Conservation (phyloP, 2,888 invertebrate genomes). For the Drosophila nr. fundita region DNA sequence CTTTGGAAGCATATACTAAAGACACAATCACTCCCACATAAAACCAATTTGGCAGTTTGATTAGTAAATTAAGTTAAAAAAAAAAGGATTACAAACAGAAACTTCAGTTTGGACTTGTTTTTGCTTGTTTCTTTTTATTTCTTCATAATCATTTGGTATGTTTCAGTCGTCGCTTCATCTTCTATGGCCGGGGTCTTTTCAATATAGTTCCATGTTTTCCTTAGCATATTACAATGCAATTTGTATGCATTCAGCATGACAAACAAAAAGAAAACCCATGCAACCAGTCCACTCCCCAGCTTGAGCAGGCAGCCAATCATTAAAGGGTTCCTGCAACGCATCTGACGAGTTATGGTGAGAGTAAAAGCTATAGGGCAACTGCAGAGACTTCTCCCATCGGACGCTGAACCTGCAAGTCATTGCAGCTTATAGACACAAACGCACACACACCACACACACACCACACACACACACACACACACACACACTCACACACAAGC, state of each 20-base stretch:
- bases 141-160: slow-evolving; percentile 7
- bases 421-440: slow-evolving; percentile 26
- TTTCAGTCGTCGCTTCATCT: slow-evolving; percentile 36
- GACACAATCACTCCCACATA: background rate
- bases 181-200: slow-evolving; percentile 36
- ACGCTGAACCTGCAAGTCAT: slow-evolving; percentile 61
- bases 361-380: slow-evolving; percentile 4
- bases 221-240: slow-evolving; percentile 79
- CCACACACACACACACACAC: slow-evolving; percentile 1
- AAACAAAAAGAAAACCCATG: slow-evolving; percentile 57
- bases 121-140: background rate
- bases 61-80: background rate
- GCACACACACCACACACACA: background rate
- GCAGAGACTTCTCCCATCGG: slow-evolving; percentile 37
- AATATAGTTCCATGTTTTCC: slow-evolving; percentile 70
- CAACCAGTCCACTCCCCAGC: slow-evolving; percentile 23
- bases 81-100: background rate
- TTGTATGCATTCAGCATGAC: slow-evolving; percentile 80
- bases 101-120: background rate
- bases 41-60: background rate
- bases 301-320: slow-evolving; percentile 44
- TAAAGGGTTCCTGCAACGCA: slow-evolving; percentile 29
- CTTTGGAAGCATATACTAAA: background rate
- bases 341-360: slow-evolving; percentile 33
- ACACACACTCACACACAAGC: slow-evolving; percentile 2